A percentile compares a stretch with the other conserved stretches of the same genome.
These are phyloP conservation scores for Teleogryllus occipitalis DNA, from an alignment of 1,140 invertebrate genomes.

Conservation along the genomic window DNA sequence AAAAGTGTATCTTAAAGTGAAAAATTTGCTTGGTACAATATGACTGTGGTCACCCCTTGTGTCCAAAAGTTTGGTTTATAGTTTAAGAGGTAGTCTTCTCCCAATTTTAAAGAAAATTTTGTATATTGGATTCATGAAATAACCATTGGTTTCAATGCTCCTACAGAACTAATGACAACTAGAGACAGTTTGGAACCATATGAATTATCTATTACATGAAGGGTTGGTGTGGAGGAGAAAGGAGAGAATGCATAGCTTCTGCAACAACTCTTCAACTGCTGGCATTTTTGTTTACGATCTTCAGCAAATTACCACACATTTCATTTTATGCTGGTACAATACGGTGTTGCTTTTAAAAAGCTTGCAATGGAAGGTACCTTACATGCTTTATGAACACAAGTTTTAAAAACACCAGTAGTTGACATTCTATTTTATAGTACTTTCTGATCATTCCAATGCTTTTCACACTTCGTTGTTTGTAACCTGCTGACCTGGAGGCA, in stretches of 20 bases:
- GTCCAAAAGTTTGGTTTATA: background rate
- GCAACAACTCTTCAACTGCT: background rate
- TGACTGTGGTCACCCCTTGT: background rate
- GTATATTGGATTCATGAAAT: too few species aligned
- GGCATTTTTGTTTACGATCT: background rate
- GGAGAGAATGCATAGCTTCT: background rate
- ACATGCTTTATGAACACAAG: background rate
- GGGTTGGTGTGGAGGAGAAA: background rate
- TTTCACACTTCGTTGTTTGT: background rate
- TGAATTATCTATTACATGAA: background rate
- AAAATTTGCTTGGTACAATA: background rate
- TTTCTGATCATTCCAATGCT: background rate
- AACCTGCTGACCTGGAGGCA: background rate
- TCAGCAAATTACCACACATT: background rate
- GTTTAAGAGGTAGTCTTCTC: background rate
- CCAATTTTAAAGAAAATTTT: too few species aligned
- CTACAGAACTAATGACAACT: background rate
- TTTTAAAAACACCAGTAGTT: background rate
- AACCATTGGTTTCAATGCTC: too few species aligned
- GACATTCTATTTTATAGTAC: background rate
- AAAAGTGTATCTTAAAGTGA: background rate
- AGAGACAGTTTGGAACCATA: background rate
- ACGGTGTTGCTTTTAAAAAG: background rate
- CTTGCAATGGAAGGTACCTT: background rate
- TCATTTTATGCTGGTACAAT: background rate